phyloP scores from a whole-genome alignment of 2,888 invertebrate species.

The Dexiosoma caninum region DNA sequence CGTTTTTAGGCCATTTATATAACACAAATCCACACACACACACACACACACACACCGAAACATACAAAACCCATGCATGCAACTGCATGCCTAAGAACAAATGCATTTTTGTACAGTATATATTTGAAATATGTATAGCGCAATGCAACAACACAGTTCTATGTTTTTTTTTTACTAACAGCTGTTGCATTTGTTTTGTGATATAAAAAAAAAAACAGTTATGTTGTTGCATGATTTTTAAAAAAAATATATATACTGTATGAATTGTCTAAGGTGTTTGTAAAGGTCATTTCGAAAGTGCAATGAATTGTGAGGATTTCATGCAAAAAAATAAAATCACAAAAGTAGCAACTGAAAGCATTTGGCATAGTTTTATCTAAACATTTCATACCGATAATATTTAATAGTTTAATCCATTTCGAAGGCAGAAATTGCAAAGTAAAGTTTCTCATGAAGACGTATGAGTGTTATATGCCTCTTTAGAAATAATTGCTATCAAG shows the following conservation, averaged over 20 bases:
- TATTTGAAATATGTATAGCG: slow-evolving; percentile 1
- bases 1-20: slow-evolving; percentile 61
- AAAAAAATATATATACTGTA: not conserved
- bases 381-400: too few relatives aligned
- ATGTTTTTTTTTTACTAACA: slow-evolving; percentile 2
- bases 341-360: not conserved
- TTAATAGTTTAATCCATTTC: too few relatives aligned
- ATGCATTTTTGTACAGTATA: slow-evolving; percentile 28
- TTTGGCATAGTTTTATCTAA: slow-evolving; percentile 48
- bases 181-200: slow-evolving; percentile 55
- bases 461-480: not conserved
- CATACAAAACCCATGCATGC: not conserved
- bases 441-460: too few relatives aligned
- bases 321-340: not conserved
- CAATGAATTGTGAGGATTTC: slow-evolving; percentile 44
- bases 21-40: not conserved
- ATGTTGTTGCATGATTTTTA: slow-evolving; percentile 1
- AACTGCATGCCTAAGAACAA: slow-evolving; percentile 26
- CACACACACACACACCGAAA: not conserved
- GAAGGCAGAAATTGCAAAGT: too few relatives aligned
- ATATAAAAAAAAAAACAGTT: not conserved
- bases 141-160: not conserved
- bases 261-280: slow-evolving; percentile 28
- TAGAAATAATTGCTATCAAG: not conserved
- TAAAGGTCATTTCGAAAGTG: slow-evolving; percentile 61